A percentile compares a stretch with the other conserved stretches of the same genome.
Evolutionary conservation across 2,888 invertebrate species (phyloP).

Genomic region (Agriopis marginaria): DNA sequence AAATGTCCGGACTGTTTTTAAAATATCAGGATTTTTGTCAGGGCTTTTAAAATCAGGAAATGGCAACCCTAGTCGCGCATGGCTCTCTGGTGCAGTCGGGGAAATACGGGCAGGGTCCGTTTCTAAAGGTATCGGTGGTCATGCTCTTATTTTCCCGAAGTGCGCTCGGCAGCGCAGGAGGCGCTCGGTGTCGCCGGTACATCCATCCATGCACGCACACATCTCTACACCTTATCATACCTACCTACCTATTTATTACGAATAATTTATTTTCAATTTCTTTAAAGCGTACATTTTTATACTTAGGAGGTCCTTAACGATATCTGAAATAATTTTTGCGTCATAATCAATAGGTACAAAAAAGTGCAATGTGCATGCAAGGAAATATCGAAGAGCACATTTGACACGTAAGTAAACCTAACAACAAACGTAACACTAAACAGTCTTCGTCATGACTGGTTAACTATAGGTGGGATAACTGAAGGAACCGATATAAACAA

Average conservation of each 20-base stretch:
- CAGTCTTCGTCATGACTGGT: slow-evolving; percentile 84
- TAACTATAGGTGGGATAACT: slow-evolving; percentile 80
- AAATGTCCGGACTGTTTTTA: too few relatives aligned
- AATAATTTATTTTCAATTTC: slow-evolving; percentile 81
- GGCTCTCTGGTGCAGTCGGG: slow-evolving; percentile 8
- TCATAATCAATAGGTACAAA: slow-evolving; percentile 67
- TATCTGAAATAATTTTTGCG: slow-evolving; percentile 67
- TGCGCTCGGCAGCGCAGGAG: slow-evolving; percentile 1
- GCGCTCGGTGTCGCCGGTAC: slow-evolving; percentile 7
- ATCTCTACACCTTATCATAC: slow-evolving; percentile 78
- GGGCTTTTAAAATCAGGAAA: too few relatives aligned
- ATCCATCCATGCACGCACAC: slow-evolving; percentile 70
- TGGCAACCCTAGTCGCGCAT: too few relatives aligned
- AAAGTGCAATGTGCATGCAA: slow-evolving; percentile 74
- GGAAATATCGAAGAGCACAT: slow-evolving; percentile 68
- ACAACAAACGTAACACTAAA: slow-evolving; percentile 79
- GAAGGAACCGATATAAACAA: slow-evolving; percentile 67
- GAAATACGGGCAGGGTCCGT: slow-evolving; percentile 28
- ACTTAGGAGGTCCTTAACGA: slow-evolving; percentile 82
- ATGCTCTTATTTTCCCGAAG: slow-evolving; percentile 18
- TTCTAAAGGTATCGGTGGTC: slow-evolving; percentile 5
- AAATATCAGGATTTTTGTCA: too few relatives aligned
- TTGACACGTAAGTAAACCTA: slow-evolving; percentile 73
- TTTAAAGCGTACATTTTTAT: slow-evolving; percentile 87
- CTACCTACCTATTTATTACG: slow-evolving; percentile 83